Percentiles rank a stretch among this genome's conserved stretches.
phyloP scores from a whole-genome alignment of 2,113 vertebrate species.

The Ceratotherium simum region DNA sequence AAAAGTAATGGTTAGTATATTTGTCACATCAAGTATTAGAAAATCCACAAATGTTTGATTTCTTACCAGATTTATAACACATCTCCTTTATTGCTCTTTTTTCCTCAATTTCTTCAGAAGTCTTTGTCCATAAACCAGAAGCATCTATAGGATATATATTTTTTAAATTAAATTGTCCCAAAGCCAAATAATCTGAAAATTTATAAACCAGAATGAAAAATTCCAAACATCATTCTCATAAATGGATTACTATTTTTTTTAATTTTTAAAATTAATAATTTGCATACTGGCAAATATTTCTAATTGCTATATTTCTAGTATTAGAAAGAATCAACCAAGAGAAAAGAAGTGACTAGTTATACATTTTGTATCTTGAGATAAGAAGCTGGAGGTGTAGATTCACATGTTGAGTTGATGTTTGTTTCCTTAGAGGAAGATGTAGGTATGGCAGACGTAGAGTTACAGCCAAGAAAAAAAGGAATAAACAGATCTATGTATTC shows the following conservation, averaged over 20 bases:
- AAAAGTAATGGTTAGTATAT: conserved; percentile 52
- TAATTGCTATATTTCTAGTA: not conserved
- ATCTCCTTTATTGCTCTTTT: conserved; percentile 87
- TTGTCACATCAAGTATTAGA: not conserved
- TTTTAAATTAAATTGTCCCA: conserved; percentile 66
- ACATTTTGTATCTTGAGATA: not conserved
- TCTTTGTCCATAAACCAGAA: conserved; percentile 82
- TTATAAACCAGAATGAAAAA: conserved; percentile 73
- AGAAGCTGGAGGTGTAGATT: not conserved
- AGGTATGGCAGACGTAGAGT: not conserved
- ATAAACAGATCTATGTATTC: not conserved
- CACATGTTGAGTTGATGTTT: not conserved
- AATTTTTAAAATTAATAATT: conserved; percentile 30
- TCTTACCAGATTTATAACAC: conserved; percentile 87
- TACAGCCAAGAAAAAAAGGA: not conserved
- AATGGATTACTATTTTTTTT: not conserved
- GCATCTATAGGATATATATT: conserved; percentile 81
- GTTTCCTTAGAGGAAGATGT: not conserved
- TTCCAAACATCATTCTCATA: conserved; percentile 48
- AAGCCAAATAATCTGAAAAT: conserved; percentile 75
- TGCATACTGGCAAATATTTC: not conserved
- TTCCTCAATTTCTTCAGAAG: conserved; percentile 86
- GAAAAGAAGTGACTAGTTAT: not conserved
- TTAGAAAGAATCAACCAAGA: not conserved
- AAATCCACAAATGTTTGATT: conserved; percentile 50